Evolutionary conservation across 30 jellyfish, hydroid and myxozoan genomes (phyloP).

Genomic region (Rhopilema esculentum): DNA sequence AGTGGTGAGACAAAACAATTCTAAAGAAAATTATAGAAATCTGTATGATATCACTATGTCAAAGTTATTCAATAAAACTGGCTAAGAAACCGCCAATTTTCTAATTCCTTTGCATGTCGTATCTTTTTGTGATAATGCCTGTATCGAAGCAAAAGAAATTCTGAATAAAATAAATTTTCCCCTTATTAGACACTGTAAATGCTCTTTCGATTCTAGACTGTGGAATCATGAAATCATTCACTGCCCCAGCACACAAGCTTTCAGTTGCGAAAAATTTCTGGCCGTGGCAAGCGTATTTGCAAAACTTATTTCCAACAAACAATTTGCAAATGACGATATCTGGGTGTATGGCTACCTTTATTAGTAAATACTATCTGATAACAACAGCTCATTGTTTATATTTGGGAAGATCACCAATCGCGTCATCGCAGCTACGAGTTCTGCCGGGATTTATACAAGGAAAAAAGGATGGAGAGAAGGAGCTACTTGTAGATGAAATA

Average conservation of each 20-base stretch:
- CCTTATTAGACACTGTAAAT: background rate
- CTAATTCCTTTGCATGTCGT: too few relatives aligned
- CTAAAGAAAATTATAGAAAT: too few relatives aligned
- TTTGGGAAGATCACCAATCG: conserved; percentile 25
- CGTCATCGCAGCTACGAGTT: conserved; percentile 39
- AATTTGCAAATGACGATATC: conserved; percentile 6
- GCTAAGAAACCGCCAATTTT: too few relatives aligned
- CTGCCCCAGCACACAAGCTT: background rate
- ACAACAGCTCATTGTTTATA: conserved; percentile 88
- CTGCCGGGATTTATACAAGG: background rate
- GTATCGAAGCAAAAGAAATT: too few relatives aligned
- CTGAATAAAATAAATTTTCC: too few relatives aligned
- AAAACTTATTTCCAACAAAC: background rate
- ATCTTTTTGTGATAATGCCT: too few relatives aligned
- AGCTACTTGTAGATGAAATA: conserved; percentile 18
- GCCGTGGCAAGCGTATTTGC: conserved; percentile 63
- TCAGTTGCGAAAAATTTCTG: conserved; percentile 12
- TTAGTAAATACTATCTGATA: conserved; percentile 54
- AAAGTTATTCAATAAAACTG: too few relatives aligned
- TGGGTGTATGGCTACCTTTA: conserved; percentile 89
- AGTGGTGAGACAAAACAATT: conserved; percentile 72
- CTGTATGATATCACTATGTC: too few relatives aligned
- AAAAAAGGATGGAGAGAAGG: background rate
- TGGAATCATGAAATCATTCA: conserved; percentile 1
- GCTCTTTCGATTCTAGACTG: conserved; percentile 20